Evolutionary conservation across 2,888 invertebrate genomes (phyloP).

Genomic region (Platerodrilus igneus): DNA sequence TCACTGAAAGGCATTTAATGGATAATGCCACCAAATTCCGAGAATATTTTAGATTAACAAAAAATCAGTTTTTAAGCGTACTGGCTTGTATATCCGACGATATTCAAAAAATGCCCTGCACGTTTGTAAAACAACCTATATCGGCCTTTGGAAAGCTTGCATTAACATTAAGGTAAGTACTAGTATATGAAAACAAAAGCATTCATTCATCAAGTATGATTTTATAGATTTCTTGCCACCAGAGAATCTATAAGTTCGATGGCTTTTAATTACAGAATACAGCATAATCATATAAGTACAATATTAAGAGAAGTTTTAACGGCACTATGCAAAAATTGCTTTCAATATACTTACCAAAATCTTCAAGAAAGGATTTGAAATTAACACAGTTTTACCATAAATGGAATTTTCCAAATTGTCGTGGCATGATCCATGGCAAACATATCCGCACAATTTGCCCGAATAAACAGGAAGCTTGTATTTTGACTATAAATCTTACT

Average conservation of each 20-base stretch:
- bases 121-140: background rate
- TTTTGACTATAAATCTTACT: conserved; percentile 3
- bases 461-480: conserved; percentile 5
- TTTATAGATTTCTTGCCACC: background rate
- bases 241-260: background rate
- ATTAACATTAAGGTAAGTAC: no score
- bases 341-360: conserved; percentile 1
- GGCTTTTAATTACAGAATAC: conserved; percentile 2
- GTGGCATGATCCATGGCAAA: conserved; percentile 4
- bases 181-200: no score
- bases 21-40: conserved; percentile 2
- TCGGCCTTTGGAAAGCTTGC: no score
- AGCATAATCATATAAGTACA: background rate
- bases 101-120: no score
- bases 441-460: conserved; percentile 3
- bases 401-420: conserved; percentile 5
- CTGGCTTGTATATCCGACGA: background rate
- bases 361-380: conserved; percentile 1
- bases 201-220: no score
- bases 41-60: conserved; percentile 4
- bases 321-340: background rate
- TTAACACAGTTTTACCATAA: background rate
- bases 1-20: background rate
- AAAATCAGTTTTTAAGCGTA: conserved; percentile 1
- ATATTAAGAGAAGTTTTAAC: conserved; percentile 2